Evolutionary conservation across 2,888 invertebrate genomes (phyloP), one percentile per base, ranked within the genome.

Genomic region (Sinotaia quadrata): DNA sequence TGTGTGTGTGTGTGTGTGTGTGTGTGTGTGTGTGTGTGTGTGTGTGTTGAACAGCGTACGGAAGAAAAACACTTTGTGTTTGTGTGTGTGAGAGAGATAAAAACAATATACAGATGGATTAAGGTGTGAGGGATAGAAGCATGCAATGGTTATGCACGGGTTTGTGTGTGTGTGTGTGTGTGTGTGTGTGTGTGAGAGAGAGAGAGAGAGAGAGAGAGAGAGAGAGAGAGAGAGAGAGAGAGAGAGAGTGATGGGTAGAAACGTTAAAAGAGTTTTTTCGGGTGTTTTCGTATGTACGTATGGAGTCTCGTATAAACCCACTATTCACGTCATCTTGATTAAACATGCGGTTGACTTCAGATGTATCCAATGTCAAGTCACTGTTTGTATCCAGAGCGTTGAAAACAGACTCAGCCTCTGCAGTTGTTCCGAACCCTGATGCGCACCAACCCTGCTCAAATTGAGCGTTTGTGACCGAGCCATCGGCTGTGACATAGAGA

Each of bases 321-420:
- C 65, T 37, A 34, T 47, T 65, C 21, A 44, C 5, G 44, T 65
- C 65, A 33, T 54, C 80, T 15, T 33, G 37, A 8, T 60, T 68
- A 51, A 75, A 78, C 8, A 76, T 44, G 21, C 65, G 59, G 27
- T 57, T 69, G 71, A 79, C 71, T 37, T 82, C 82, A 5, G 49
- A 31, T 3, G 68, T 74, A 4, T 72, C 69, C 37, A 82, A 72
- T n/a, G 27, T 41, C 18, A 74, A 68, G 63, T 80, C 76, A n/a
- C 71, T 58, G 69, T 80, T 72, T 27, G 52, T 54, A 54, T 82
- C 80, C 12, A 83, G 56, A 8, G 72, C 49, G 0, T 58, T 31
- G 61, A 81, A 81, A 18, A 83, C 58, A 8, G 60, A 49, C 34
- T 79, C 78, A 2, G 80, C 78, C 29, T 80, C 80, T n/a, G 74